Percentiles rank a stretch among this genome's conserved stretches.
phyloP scores from a whole-genome alignment of 2,797 vertebrate genomes.

The Mormyrus hasselquistii region DNA sequence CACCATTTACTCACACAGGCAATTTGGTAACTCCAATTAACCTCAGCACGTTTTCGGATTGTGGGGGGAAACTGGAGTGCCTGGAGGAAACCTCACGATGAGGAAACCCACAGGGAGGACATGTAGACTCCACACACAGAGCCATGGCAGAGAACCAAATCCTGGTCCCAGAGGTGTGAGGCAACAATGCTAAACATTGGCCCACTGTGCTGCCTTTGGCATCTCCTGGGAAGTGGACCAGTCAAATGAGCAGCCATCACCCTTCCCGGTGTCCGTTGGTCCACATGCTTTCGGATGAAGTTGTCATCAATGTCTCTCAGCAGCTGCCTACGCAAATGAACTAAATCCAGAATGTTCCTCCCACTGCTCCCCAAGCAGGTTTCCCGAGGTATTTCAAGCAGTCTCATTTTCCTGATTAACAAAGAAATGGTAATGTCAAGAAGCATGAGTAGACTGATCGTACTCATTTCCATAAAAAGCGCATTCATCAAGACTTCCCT shows the following conservation, averaged over 20 bases:
- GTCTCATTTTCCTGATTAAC: constrained; percentile 13
- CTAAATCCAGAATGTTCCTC: not conserved
- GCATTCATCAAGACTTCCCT: not conserved
- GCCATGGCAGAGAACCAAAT: not conserved
- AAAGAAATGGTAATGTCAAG: constrained; percentile 15
- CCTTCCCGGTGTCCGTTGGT: not conserved
- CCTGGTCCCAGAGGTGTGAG: not conserved
- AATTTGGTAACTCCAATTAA: not conserved
- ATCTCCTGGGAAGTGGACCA: not conserved
- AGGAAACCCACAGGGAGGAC: not conserved
- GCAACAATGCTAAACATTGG: not conserved
- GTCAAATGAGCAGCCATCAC: not conserved
- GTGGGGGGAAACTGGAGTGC: not conserved
- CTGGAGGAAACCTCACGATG: not conserved
- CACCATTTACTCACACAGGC: not conserved
- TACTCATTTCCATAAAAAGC: constrained; percentile 10
- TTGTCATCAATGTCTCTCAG: not conserved
- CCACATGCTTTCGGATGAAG: not conserved
- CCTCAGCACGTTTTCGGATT: not conserved
- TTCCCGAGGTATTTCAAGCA: not conserved
- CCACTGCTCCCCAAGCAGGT: not conserved
- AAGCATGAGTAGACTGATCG: constrained; percentile 9
- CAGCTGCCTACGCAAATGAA: not conserved
- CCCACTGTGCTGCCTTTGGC: not conserved
- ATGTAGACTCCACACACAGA: not conserved